Percentiles rank a stretch among this genome's conserved stretches.
Conservation (phyloP, 2,113 vertebrate genomes). For the Solea solea region DNA sequence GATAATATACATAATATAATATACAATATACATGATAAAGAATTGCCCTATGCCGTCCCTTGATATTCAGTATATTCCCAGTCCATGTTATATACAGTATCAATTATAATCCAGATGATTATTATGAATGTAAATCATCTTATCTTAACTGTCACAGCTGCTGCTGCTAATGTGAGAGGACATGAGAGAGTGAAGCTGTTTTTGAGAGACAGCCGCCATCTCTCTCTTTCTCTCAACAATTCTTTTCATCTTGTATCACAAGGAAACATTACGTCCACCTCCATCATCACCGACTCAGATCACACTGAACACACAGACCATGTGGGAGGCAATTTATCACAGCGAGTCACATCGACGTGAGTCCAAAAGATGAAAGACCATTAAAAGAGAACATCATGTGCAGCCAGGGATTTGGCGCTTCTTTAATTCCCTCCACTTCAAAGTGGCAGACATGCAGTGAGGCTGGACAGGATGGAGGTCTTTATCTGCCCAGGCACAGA, state of each 20-base stretch:
- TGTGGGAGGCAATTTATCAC: constrained; percentile 26
- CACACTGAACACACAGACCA: constrained; percentile 16
- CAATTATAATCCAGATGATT: constrained; percentile 36
- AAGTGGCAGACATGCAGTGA: constrained; percentile 42
- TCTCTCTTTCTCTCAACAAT: background rate
- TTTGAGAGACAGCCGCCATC: background rate
- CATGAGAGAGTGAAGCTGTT: background rate
- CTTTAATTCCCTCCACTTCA: constrained; percentile 55
- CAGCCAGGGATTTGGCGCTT: constrained; percentile 36
- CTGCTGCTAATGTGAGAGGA: constrained; percentile 12
- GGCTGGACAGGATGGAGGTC: constrained; percentile 33
- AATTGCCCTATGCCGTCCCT: too few relatives aligned
- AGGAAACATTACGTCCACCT: background rate
- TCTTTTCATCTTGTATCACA: background rate
- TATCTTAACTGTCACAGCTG: constrained; percentile 16
- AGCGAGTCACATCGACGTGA: constrained; percentile 20
- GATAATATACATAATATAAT: too few relatives aligned
- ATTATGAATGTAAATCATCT: constrained; percentile 28
- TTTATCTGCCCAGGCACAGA: constrained; percentile 20
- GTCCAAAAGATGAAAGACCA: constrained; percentile 29
- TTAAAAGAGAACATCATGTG: constrained; percentile 34
- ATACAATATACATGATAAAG: too few relatives aligned
- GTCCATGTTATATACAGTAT: too few relatives aligned
- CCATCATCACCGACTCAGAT: constrained; percentile 1
- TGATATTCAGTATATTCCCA: too few relatives aligned